Evolutionary conservation across 2,113 vertebrate species (phyloP), one percentile per base, ranked within the genome.

Genomic region (Scomber scombrus): DNA sequence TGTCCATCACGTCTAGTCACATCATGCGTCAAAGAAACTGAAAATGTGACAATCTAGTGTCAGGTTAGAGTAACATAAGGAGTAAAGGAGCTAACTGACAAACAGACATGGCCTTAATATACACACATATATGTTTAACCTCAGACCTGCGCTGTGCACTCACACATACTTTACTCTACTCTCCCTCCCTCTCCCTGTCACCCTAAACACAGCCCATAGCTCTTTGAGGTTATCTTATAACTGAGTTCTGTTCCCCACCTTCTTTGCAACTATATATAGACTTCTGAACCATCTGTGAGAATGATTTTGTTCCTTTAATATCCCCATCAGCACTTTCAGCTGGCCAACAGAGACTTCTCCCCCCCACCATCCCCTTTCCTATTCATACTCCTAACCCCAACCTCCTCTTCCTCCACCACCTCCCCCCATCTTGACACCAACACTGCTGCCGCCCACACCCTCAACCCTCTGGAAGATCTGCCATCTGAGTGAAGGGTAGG

Each of bases 321-420:
- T 96, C 94, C 91, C 93, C 96, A 96, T 96, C 96, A 97, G 95
- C 96, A 96, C 89, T 96, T 95, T 95, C 80, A 90, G 91, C 94
- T 88, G 92, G 93, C 94, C 96, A 95, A 94, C 85, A 95, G 78
- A 88, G 80, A 82, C 74, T 71, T 78, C 69, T 71, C 83, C 58
- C 47, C 67, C 60, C 11, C 49, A 75, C 40, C 56, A 85, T 75
- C 80, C 58, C 23, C 23, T 26, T 26, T 26, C 23, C 68, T 88
- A 80, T 89, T 91, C 87, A 88, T 85, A 88, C 85, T 71, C 80
- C 65, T 71, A 26, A 26, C 23, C 23, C 23, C 51, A 85, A 82
- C 63, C 52, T 61, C 75, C 94, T 93, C n/a, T n/a, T n/a, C 89
- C 91, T 84, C 71, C 77, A 73, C 83, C 83, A 78, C 79, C 85